These are phyloP conservation scores for Stomorhina lunata DNA, from an alignment of 2,888 invertebrate genomes.

Conservation along the genomic window DNA sequence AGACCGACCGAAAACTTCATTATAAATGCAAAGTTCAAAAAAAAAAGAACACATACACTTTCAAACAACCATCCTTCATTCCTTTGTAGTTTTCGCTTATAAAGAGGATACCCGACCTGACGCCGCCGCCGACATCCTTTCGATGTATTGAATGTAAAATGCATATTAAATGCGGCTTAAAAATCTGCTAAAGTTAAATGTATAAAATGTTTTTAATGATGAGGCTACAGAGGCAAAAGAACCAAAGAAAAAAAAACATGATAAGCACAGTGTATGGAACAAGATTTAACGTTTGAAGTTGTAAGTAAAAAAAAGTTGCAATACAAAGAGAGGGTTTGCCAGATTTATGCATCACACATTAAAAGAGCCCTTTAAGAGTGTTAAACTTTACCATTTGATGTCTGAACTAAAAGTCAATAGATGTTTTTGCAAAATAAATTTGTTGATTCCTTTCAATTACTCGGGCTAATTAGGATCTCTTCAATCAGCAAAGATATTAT, in stretches of 20 bases:
- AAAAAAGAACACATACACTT: neutral
- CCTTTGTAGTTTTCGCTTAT: neutral
- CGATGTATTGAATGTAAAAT: conserved; percentile 41
- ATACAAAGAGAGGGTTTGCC: neutral
- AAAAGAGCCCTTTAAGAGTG: too few relatives aligned
- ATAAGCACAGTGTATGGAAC: too few relatives aligned
- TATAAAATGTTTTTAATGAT: conserved; percentile 50
- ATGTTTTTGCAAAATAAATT: neutral
- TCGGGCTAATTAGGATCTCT: too few relatives aligned
- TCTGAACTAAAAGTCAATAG: conserved; percentile 32
- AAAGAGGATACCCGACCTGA: too few relatives aligned
- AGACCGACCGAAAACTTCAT: conserved; percentile 50
- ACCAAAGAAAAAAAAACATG: neutral
- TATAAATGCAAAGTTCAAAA: conserved; percentile 40
- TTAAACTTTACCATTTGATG: neutral
- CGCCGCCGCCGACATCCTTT: conserved; percentile 49
- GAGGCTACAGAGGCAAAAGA: conserved; percentile 7
- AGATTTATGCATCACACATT: too few relatives aligned
- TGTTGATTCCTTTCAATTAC: too few relatives aligned
- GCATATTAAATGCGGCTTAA: conserved; percentile 62
- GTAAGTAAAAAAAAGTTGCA: neutral
- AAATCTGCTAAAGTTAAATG: conserved; percentile 50
- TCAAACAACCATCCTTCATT: neutral
- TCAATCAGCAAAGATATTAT: too few relatives aligned
- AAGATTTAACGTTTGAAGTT: conserved; percentile 42